Evolutionary conservation across 2,888 invertebrate genomes (phyloP), one percentile per base, ranked within the genome.

Genomic region (Liposcelis brunnea): DNA sequence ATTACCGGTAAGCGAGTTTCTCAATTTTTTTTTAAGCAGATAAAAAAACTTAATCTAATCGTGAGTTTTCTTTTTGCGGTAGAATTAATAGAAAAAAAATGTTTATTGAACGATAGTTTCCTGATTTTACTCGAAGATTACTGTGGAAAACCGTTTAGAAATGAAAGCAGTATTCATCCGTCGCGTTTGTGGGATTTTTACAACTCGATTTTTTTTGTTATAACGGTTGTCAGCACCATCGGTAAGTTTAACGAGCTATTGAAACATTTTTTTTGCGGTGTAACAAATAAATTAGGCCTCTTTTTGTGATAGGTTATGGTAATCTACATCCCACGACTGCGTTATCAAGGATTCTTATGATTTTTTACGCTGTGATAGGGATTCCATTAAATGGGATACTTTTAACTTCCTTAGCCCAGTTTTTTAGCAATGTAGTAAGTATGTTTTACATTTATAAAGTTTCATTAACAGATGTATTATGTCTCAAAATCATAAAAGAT

Each of bases 141-240:
- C 58, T 86, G 85, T 56, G 81, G 78, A 21, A 81, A 80, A 54
- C 74, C 80, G 1, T 74, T 85, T 55, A 71, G 70, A 53, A 71
- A 74, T 56, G 62, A 65, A 35, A 43, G 34, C 35, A 47, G 16
- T n/a, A 19, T 45, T n/a, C 37, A 75, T 44, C 65, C 68, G 6
- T 74, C 73, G 0, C 68, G 70, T 48, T 75, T 72, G 57, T 91
- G 90, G 90, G 85, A 84, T 56, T 89, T 83, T 62, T 89, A 87
- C 61, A 89, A 90, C 63, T 80, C 89, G 1, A 78, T 90, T 58
- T 89, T 89, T 66, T 90, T 90, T 61, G 81, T 87, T 3, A 81
- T 90, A 55, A 90, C 89, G 12, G 86, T 89, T 43, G 82, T 87
- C 58, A 89, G 86, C 58, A 91, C 90, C 5, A 85, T 91, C 53